These are phyloP conservation scores for Sylvia atricapilla DNA, from an alignment of 2,113 vertebrate genomes.

Conservation along the genomic window DNA sequence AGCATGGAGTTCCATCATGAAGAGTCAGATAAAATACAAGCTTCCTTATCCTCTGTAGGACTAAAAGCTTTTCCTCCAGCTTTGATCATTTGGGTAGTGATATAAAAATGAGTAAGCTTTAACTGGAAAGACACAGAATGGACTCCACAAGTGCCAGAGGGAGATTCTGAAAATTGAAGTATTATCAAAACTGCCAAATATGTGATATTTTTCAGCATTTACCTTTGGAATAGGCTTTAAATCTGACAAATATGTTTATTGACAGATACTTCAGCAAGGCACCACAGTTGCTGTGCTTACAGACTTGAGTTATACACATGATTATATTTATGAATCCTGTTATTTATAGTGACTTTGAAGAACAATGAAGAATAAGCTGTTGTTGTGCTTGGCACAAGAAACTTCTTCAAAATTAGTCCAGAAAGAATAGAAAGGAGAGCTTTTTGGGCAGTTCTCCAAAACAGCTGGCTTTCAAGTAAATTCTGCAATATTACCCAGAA, in stretches of 20 bases:
- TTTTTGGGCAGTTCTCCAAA: background rate
- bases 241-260: background rate
- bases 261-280: background rate
- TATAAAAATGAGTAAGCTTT: background rate
- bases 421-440: background rate
- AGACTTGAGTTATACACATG: background rate
- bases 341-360: background rate
- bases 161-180: conserved; percentile 29
- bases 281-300: background rate
- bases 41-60: conserved; percentile 19
- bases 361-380: conserved; percentile 3
- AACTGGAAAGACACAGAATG: background rate
- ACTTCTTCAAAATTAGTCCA: background rate
- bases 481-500: background rate
- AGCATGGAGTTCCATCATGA: background rate
- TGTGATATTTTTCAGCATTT: conserved; percentile 12
- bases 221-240: conserved; percentile 8
- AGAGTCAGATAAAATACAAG: background rate
- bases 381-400: background rate
- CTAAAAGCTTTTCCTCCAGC: conserved; percentile 38
- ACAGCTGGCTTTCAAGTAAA: background rate
- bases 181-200: conserved; percentile 3
- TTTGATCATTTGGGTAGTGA: conserved; percentile 23
- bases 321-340: background rate
- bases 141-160: background rate